These are phyloP conservation scores for Bombus polaris DNA, from an alignment of 1,140 invertebrate species.

Conservation along the genomic window DNA sequence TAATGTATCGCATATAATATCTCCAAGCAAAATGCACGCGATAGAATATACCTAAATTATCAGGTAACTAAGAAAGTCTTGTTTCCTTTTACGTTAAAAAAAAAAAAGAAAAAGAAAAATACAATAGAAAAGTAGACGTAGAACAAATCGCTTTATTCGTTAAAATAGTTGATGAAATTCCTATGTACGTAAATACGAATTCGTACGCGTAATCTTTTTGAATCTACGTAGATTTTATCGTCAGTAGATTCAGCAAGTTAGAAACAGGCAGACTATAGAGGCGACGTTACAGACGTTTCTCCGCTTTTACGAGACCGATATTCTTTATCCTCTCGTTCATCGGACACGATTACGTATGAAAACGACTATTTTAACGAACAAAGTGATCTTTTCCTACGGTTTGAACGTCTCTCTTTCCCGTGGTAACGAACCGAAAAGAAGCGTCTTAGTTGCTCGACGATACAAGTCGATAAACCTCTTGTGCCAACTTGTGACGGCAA, in stretches of 20 bases:
- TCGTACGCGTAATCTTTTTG: background rate
- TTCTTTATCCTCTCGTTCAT: background rate
- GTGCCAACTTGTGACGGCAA: background rate
- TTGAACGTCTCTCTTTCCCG: no score
- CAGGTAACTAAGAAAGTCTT: no score
- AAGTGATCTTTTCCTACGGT: no score
- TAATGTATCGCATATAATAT: no score
- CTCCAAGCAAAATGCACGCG: no score
- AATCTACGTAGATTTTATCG: background rate
- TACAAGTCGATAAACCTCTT: background rate
- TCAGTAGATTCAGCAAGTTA: background rate
- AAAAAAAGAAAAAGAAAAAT: no score
- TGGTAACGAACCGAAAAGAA: background rate
- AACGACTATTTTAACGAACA: no score
- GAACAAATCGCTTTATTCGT: no score
- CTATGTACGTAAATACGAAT: background rate
- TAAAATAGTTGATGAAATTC: background rate
- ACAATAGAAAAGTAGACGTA: no score
- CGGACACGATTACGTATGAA: no score
- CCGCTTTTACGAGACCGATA: background rate
- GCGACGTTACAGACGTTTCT: background rate
- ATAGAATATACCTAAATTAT: no score
- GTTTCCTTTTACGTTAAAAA: no score
- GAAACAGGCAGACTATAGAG: background rate
- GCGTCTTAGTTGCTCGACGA: background rate